These are phyloP conservation scores for Drosophila eohydei DNA, from an alignment of 2,888 invertebrate species.

Conservation along the genomic window DNA sequence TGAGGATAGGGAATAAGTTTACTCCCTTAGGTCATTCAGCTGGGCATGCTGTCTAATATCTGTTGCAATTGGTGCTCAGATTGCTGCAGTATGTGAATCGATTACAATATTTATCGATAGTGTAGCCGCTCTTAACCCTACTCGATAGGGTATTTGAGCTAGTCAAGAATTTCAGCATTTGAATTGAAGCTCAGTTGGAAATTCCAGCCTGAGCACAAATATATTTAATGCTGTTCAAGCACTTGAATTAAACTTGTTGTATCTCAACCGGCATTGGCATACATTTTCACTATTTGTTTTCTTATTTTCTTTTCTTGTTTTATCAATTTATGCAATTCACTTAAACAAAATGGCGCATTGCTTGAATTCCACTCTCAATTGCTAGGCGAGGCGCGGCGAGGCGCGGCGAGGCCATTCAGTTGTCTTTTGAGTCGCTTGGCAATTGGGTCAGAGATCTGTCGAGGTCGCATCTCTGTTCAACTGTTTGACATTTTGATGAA, in stretches of 20 bases:
- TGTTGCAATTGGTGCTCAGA: too few species aligned
- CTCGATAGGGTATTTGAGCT: not conserved
- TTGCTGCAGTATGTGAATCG: not conserved
- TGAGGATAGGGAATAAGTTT: too few species aligned
- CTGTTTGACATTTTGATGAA: constrained; percentile 43
- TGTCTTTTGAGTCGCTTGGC: constrained; percentile 32
- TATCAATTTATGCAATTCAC: constrained; percentile 26
- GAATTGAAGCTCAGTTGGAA: not conserved
- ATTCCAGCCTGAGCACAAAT: not conserved
- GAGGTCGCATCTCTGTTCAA: constrained; percentile 4
- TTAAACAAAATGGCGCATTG: constrained; percentile 24
- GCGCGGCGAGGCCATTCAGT: constrained; percentile 8
- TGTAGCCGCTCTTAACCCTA: not conserved
- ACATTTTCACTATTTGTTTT: constrained; percentile 4
- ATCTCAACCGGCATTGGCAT: constrained; percentile 17
- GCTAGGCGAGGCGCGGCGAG: not conserved
- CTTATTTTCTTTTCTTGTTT: not conserved
- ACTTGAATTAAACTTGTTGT: constrained; percentile 2
- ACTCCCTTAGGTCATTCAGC: too few species aligned
- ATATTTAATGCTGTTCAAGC: not conserved
- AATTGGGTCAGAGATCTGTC: constrained; percentile 33
- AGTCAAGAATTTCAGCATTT: not conserved
- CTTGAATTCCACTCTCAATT: constrained; percentile 15
- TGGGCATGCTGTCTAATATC: too few species aligned
- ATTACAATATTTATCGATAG: not conserved